Base-by-base conservation (phyloP, 2,888 invertebrate species). In the Timandra comae region DNA sequence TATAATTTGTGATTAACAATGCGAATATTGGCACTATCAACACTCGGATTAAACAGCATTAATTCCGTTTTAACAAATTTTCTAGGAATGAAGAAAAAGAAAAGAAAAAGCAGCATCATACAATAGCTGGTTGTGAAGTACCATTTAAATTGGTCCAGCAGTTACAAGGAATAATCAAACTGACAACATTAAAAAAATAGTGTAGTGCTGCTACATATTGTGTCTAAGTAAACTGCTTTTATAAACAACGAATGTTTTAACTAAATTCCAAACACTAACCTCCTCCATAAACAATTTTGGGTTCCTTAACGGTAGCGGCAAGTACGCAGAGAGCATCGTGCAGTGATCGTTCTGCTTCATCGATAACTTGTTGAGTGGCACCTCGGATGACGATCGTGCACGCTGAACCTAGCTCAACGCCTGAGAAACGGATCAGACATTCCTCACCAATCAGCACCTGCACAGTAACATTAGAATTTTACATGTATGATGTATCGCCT, bases 291-390 rank as follows among this genome's bases (percentile, higher is more conserved):
- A 99, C 93, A 34, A 95, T 93, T 58, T 94, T 91, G 0, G 96
- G 93, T 73, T 99, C 98, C 56, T 93, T 94, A 5, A 99, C 97
- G 3, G 99, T 99, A 20, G 98, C 97, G 1, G 96, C 91, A 33
- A 99, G 87, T 1, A 99, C 99, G 73, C 99, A 99, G 2, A 99
- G 89, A 1, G 99, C 99, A 72, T 99, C 99, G 69, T 99, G 99
- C 30, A 99, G 84, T 0, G 99, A 99, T 27, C 99, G 91, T 60
- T 99, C 99, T 0, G 99, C 99, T 79, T 99, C 99, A 61, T 99
- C 99, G 21, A 99, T 90, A 63, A 82, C 77, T 79, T 99, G 99
- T 73, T 98, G 94, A 0, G 99, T 99, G 13, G 99, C 98, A 29
- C 99, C 99, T 41, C 99, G 92, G 55, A 99, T 93, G 1, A 99